Base-by-base conservation (phyloP, 2,888 invertebrate genomes). In the Ernsta delagoae region DNA sequence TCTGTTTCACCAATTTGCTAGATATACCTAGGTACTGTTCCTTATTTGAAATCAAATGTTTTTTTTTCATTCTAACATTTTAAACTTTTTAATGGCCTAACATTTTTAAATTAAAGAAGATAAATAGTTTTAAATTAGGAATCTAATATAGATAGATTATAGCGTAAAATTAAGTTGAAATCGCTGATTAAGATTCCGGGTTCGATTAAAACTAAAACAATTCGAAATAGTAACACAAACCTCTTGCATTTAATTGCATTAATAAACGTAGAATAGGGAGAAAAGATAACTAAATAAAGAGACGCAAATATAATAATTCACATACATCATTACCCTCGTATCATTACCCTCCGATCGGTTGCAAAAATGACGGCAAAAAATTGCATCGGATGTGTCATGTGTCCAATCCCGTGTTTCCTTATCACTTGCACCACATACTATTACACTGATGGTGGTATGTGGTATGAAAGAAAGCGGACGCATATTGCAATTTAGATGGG, bases 401-500 rank as follows among this genome's bases (percentile, higher is more conserved):
- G 24, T 24, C 24, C 24, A 24, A 24, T 24, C 24, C 50, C 48
- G 41, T 60, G 53, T 67, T 67, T 34, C 56, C 50, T 65, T 60
- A 72, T 71, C 72, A 74, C 74, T 72, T 77, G 77, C 73, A 73
- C 74, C 68, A 57, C 50, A 16, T 50, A 57, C 61, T 45, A 76
- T 66, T 39, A 36, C 48, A 36, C 16, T 60, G 53, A 61, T 61
- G 54, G 66, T 75, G 77, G 79, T 78, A 80, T 79, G 66, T 75
- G 77, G 79, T 78, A 80, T 79, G 75, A 79, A 83, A 83, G 86
- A 83, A 85, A 86, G 83, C 88, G 90, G 90, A 89, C 87, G 88
- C 86, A 84, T 53, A 53, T 86, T 88, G 89, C 89, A 90, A 90
- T 90, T 89, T 85, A 90, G 91, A 92, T 92, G 79, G 75, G 83